phyloP scores from a whole-genome alignment of 37 sponge, comb jelly and placozoan genomes.

The Diacarnus erythraeanus region DNA sequence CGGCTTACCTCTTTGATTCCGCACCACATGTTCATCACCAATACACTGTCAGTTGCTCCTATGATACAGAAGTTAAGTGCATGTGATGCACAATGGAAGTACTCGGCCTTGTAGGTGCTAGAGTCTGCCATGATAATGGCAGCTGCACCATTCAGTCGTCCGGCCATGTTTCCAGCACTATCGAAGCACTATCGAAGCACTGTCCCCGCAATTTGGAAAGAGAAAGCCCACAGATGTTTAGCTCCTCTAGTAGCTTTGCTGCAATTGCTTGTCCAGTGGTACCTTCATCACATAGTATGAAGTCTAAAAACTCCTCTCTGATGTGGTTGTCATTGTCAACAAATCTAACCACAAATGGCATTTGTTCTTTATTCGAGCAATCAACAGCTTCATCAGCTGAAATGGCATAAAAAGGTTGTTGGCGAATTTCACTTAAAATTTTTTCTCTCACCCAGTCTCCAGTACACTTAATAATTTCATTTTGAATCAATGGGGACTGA shows the following conservation, averaged over 20 bases:
- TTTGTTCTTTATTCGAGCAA: constrained; percentile 5
- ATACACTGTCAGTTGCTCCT: not conserved
- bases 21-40: constrained; percentile 35
- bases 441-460: not conserved
- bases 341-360: not conserved
- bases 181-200: not conserved
- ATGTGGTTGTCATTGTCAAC: not conserved
- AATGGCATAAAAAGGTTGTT: constrained; percentile 10
- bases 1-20: not conserved
- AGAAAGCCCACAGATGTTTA: not conserved
- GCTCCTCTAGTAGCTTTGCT: not conserved
- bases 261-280: not conserved
- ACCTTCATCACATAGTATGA: constrained; percentile 8
- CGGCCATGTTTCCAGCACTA: constrained; percentile 6
- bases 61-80: constrained; percentile 36
- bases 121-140: not conserved
- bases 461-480: constrained; percentile 1
- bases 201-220: constrained; percentile 5
- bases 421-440: not conserved
- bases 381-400: constrained; percentile 10
- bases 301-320: constrained; percentile 8
- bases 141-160: constrained; percentile 6
- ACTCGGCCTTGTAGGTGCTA: constrained; percentile 16
- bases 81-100: constrained; percentile 50
- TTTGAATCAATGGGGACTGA: constrained; percentile 2